phyloP scores from a whole-genome alignment of 2,797 vertebrate species.

The Leontopithecus rosalia region DNA sequence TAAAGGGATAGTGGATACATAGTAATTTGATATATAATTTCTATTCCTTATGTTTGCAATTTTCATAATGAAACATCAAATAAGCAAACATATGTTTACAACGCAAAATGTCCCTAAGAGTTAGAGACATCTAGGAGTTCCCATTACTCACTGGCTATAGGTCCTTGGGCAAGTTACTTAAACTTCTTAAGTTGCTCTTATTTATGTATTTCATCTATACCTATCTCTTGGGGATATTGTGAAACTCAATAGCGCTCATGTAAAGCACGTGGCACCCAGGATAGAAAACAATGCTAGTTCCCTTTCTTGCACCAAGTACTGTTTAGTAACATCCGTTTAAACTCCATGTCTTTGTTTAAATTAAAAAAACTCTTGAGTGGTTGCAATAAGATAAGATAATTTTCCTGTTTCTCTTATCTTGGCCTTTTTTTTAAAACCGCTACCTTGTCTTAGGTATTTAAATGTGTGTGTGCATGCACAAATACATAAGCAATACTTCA shows the following conservation, averaged over 20 bases:
- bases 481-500: not conserved
- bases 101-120: not conserved
- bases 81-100: not conserved
- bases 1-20: not conserved
- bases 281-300: not conserved
- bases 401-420: not conserved
- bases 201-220: not conserved
- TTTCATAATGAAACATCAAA: conserved; percentile 17
- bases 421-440: not conserved
- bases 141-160: not conserved
- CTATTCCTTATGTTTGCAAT: not conserved
- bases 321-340: not conserved
- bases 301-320: not conserved
- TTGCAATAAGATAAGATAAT: fast-evolving
- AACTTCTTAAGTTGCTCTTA: not conserved
- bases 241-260: not conserved
- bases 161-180: not conserved
- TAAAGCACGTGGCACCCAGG: not conserved
- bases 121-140: not conserved
- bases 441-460: not conserved
- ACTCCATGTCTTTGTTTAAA: not conserved
- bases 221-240: not conserved
- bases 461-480: not conserved
- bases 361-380: not conserved
- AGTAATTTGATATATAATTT: not conserved